Evolutionary conservation across 2,888 invertebrate genomes (phyloP).

Genomic region (Thymelicus acteon): DNA sequence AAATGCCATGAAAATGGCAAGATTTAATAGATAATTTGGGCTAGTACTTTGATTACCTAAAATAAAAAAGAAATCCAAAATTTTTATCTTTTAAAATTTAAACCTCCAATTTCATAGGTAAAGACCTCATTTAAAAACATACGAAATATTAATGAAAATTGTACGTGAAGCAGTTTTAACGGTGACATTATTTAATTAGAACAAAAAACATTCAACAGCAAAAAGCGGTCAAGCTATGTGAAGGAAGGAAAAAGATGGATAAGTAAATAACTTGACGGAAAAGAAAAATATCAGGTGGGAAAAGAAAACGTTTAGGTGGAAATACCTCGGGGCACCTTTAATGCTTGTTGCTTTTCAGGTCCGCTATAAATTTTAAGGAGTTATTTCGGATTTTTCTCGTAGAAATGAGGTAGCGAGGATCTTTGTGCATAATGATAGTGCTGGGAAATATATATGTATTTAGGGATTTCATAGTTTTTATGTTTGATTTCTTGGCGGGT

Average conservation of each 20-base stretch:
- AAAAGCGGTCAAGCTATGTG: neutral
- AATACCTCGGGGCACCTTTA: conserved; percentile 1
- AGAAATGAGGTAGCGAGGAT: neutral
- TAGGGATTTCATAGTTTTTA: neutral
- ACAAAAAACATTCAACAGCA: neutral
- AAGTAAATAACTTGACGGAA: conserved; percentile 9
- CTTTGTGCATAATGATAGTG: neutral
- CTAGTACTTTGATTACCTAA: no score
- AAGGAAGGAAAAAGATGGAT: neutral
- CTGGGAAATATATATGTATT: neutral
- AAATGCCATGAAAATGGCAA: no score
- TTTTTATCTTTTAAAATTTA: no score
- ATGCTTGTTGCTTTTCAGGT: conserved; percentile 3
- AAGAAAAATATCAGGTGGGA: conserved; percentile 5
- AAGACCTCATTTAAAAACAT: no score
- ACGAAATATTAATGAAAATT: no score
- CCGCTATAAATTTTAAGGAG: conserved; percentile 15
- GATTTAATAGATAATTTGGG: no score
- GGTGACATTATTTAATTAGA: no score
- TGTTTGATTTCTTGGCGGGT: neutral
- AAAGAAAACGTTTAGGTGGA: conserved; percentile 8
- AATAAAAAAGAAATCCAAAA: no score
- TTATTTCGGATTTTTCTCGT: conserved; percentile 10
- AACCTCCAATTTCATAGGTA: no score
- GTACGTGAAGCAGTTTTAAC: no score